Evolutionary conservation across 2,888 invertebrate genomes (phyloP).

Genomic region (Uloborus plumipes): DNA sequence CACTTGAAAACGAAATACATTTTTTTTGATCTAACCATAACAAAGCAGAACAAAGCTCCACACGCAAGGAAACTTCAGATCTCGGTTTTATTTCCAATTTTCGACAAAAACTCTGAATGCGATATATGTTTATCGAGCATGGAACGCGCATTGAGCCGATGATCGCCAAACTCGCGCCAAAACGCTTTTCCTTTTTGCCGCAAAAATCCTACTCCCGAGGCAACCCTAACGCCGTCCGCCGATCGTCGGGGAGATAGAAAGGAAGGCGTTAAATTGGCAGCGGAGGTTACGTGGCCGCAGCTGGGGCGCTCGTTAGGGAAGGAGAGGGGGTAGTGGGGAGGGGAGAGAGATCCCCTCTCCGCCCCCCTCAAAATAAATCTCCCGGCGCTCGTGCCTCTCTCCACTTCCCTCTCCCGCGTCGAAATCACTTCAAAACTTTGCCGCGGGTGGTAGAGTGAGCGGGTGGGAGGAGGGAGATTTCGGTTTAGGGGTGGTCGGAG

Average conservation of each 20-base stretch:
- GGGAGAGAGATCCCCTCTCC: constrained; percentile 11
- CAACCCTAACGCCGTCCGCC: constrained; percentile 44
- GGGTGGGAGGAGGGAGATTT: constrained; percentile 1
- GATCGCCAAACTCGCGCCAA: constrained; percentile 33
- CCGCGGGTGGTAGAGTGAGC: constrained; percentile 14
- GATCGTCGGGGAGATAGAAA: constrained; percentile 61
- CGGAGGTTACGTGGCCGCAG: constrained; percentile 56
- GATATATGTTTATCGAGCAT: background rate
- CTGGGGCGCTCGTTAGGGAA: constrained; percentile 42
- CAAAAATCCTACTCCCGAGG: constrained; percentile 5
- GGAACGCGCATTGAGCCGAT: constrained; percentile 10
- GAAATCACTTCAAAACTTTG: constrained; percentile 59
- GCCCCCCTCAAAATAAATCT: background rate
- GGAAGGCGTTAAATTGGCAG: constrained; percentile 64
- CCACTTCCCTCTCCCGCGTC: constrained; percentile 20
- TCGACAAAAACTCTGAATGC: too few species aligned
- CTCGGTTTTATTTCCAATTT: too few species aligned
- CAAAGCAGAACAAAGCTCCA: too few species aligned
- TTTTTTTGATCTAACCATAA: too few species aligned
- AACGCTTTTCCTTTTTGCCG: constrained; percentile 26
- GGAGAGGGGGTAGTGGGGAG: constrained; percentile 19
- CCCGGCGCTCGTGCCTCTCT: background rate
- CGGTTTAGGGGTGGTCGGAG: background rate
- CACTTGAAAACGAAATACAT: too few species aligned
- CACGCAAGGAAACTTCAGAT: too few species aligned